Evolutionary conservation across 1,140 invertebrate genomes (phyloP).

Genomic region (Aphelinus certus): DNA sequence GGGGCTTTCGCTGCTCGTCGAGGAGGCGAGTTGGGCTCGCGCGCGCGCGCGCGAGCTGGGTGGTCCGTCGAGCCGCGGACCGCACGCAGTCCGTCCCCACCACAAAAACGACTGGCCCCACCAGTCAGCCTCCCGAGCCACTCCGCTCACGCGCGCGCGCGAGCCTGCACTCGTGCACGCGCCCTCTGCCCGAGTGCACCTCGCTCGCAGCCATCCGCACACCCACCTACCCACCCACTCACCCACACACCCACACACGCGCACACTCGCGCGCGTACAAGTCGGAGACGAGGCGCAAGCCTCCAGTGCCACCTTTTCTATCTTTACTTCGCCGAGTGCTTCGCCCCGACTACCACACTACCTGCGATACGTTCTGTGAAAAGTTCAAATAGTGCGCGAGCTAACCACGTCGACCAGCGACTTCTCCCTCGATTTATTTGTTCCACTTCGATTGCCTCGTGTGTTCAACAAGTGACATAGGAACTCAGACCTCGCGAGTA

Average conservation of each 20-base stretch:
- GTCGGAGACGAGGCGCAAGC: neutral
- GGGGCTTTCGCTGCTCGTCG: neutral
- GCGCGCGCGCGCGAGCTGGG: slow-evolving; percentile 56
- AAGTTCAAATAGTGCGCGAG: too few species aligned
- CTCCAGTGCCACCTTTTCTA: too few species aligned
- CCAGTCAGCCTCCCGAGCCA: slow-evolving; percentile 51
- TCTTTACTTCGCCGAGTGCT: too few species aligned
- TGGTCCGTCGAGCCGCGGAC: slow-evolving; percentile 64
- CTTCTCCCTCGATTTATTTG: too few species aligned
- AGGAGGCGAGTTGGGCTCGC: neutral
- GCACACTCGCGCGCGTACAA: neutral
- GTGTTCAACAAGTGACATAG: too few species aligned
- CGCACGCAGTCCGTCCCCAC: slow-evolving; percentile 58
- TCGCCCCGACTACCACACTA: too few species aligned
- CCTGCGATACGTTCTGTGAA: too few species aligned
- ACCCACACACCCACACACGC: neutral
- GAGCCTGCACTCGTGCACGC: slow-evolving; percentile 21
- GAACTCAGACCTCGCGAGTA: too few species aligned
- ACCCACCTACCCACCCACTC: too few species aligned
- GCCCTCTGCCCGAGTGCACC: slow-evolving; percentile 16
- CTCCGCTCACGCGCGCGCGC: slow-evolving; percentile 40
- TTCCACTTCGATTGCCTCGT: too few species aligned
- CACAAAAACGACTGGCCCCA: slow-evolving; percentile 51
- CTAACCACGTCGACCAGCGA: too few species aligned
- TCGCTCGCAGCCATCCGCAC: too few species aligned